Percentiles rank a stretch among this genome's conserved stretches.
Evolutionary conservation across 2,113 vertebrate genomes (phyloP).

Genomic region (Cyprinodon variegatus): DNA sequence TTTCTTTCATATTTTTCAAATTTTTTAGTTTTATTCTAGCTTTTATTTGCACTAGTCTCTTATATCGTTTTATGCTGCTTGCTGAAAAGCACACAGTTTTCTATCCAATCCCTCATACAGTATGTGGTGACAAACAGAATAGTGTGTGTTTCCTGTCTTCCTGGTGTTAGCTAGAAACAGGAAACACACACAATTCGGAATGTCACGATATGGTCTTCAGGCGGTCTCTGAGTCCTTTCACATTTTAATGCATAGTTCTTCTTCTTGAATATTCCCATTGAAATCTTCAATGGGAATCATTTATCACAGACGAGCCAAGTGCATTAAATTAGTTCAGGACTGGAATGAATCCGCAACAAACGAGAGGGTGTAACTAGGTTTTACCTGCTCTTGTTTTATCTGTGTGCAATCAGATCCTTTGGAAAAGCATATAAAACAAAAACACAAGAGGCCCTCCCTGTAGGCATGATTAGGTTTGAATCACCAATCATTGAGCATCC

Average conservation of each 20-base stretch:
- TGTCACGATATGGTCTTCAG: not conserved
- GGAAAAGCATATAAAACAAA: constrained; percentile 15
- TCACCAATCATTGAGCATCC: constrained; percentile 33
- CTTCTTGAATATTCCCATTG: not conserved
- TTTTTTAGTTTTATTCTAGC: too few species aligned
- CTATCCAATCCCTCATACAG: not conserved
- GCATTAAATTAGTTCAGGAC: constrained; percentile 4
- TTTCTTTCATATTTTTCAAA: too few species aligned
- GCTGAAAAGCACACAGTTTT: not conserved
- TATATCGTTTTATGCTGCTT: not conserved
- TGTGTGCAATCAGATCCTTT: not conserved
- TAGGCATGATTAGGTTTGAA: constrained; percentile 9
- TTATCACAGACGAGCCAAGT: not conserved
- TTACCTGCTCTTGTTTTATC: not conserved
- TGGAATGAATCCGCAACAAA: constrained; percentile 12
- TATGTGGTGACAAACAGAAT: not conserved
- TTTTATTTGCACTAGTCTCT: too few species aligned
- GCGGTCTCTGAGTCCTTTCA: not conserved
- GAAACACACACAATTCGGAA: too few species aligned
- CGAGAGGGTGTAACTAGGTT: constrained; percentile 28
- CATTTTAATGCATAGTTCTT: not conserved
- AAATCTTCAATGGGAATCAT: constrained; percentile 9
- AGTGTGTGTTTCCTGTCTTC: not conserved
- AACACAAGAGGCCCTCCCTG: not conserved
- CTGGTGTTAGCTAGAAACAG: too few species aligned